These are phyloP conservation scores for Megaceryle alcyon DNA, from an alignment of 2,797 vertebrate genomes.

Conservation along the genomic window DNA sequence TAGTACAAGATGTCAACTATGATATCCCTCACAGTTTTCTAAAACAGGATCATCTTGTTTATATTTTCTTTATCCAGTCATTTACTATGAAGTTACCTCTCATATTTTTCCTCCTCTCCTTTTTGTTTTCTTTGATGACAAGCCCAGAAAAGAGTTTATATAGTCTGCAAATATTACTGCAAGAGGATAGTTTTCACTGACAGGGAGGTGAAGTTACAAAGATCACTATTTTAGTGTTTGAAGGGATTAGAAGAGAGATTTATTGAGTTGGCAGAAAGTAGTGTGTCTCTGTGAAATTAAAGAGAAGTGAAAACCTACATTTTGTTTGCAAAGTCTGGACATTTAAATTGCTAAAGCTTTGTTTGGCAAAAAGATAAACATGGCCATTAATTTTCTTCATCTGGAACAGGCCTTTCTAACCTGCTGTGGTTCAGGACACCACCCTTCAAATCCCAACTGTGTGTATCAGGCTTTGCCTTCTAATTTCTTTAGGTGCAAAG, in stretches of 20 bases:
- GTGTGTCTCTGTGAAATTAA: neutral
- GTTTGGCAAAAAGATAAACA: neutral
- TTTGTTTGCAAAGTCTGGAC: neutral
- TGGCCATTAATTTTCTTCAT: constrained; percentile 31
- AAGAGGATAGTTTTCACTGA: neutral
- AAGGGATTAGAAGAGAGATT: constrained; percentile 31
- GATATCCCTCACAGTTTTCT: constrained; percentile 11
- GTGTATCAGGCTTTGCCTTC: constrained; percentile 38
- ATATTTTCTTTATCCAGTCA: neutral
- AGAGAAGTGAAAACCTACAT: neutral
- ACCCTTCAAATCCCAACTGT: constrained; percentile 7
- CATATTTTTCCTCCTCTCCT: neutral
- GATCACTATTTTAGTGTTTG: neutral
- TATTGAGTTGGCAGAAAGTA: neutral
- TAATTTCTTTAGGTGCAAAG: constrained; percentile 39
- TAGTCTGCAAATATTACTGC: neutral
- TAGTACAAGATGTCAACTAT: neutral
- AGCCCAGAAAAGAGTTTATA: constrained; percentile 24
- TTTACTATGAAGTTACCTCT: neutral
- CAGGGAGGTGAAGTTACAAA: neutral
- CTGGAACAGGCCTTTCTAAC: constrained; percentile 31
- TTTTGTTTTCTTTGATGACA: constrained; percentile 40
- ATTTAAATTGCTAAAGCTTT: constrained; percentile 13
- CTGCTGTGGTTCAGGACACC: constrained; percentile 16
- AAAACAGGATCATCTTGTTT: neutral